Evolutionary conservation across 2,888 invertebrate species (phyloP).

Genomic region (Oconnorella tubifera): DNA sequence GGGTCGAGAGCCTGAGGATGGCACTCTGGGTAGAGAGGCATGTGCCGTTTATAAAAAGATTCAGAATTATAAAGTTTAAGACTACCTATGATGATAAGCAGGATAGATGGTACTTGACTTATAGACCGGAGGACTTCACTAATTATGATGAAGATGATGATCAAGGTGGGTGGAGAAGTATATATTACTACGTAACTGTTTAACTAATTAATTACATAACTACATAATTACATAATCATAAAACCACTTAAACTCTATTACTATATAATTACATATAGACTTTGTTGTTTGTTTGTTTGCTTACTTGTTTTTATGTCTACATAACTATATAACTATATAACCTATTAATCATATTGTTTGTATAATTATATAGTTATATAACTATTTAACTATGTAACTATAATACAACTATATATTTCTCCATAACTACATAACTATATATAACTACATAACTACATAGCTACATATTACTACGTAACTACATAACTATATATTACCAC

Average conservation of each 20-base stretch:
- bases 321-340: too few relatives aligned
- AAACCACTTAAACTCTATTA: not conserved
- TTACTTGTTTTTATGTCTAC: too few relatives aligned
- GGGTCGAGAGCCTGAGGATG: constrained; percentile 22
- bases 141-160: constrained; percentile 1
- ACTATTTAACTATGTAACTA: too few relatives aligned
- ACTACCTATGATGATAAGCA: constrained; percentile 14
- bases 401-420: too few relatives aligned
- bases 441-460: too few relatives aligned
- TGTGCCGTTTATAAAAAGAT: constrained; percentile 5
- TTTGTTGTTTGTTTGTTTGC: too few relatives aligned
- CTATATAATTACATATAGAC: too few relatives aligned
- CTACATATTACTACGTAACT: too few relatives aligned
- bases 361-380: too few relatives aligned
- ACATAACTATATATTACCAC: too few relatives aligned
- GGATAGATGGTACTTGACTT: constrained; percentile 20
- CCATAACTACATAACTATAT: too few relatives aligned
- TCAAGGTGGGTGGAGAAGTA: not conserved
- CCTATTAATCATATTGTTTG: too few relatives aligned
- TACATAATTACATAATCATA: not conserved
- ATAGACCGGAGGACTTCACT: constrained; percentile 2
- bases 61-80: not conserved
- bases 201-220: not conserved
- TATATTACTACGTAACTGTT: not conserved
- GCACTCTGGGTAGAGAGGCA: constrained; percentile 24